Evolutionary conservation across 2,113 vertebrate species (phyloP).

Genomic region (Fulmarus glacialis): DNA sequence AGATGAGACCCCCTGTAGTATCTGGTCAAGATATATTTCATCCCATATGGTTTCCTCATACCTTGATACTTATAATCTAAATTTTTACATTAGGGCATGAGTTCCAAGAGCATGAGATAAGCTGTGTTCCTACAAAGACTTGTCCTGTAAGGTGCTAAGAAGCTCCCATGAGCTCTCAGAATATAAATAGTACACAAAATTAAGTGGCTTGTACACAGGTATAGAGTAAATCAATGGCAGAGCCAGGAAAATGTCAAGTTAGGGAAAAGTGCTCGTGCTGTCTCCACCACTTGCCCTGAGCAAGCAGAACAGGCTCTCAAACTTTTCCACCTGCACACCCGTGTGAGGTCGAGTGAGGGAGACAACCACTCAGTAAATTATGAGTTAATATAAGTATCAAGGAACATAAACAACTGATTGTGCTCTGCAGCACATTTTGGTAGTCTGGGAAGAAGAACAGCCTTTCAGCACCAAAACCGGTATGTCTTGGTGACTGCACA

Average conservation of each 20-base stretch:
- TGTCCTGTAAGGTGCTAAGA: not conserved
- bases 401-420: not conserved
- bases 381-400: not conserved
- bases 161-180: not conserved
- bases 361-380: not conserved
- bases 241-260: not conserved
- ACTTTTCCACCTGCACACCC: not conserved
- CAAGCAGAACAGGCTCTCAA: not conserved
- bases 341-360: rapidly evolving
- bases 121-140: not conserved
- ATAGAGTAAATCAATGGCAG: not conserved
- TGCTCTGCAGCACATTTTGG: not conserved
- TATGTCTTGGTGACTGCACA: not conserved
- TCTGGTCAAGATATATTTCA: not conserved
- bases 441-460: not conserved
- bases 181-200: not conserved
- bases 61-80: not conserved
- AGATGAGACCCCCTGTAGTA: not conserved
- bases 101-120: not conserved
- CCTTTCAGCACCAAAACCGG: not conserved
- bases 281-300: not conserved
- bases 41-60: not conserved
- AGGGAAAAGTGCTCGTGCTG: not conserved
- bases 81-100: not conserved
- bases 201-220: not conserved